These are phyloP conservation scores for Gulo gulo DNA, from an alignment of 2,113 vertebrate genomes.

Conservation along the genomic window DNA sequence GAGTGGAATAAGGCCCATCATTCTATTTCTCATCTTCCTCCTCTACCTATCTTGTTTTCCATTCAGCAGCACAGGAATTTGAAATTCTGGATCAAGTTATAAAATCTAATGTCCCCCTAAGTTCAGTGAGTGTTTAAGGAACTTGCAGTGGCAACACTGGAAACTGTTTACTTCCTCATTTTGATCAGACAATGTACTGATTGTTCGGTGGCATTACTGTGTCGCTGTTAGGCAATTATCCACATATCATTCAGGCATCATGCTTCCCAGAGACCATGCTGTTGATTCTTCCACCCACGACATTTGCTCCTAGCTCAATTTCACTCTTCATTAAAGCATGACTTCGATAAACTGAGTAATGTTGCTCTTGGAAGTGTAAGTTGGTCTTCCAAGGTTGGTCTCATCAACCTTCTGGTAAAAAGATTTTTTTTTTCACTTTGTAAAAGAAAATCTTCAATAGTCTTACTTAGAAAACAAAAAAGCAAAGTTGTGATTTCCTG, in stretches of 20 bases:
- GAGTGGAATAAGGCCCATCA: background rate
- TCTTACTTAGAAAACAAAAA: background rate
- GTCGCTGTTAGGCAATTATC: background rate
- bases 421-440: background rate
- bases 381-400: background rate
- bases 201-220: background rate
- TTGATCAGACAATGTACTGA: background rate
- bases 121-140: background rate
- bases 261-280: background rate
- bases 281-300: background rate
- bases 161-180: conserved; percentile 50
- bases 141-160: conserved; percentile 12
- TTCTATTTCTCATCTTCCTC: background rate
- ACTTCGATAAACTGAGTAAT: background rate
- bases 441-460: background rate
- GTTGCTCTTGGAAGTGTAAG: background rate
- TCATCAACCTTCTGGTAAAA: background rate
- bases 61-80: background rate
- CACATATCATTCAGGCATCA: background rate
- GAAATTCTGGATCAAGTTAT: background rate
- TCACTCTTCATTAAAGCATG: background rate
- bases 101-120: background rate
- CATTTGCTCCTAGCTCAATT: background rate
- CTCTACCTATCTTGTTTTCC: background rate
- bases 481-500: background rate